Conservation (phyloP, 1,140 invertebrate species). For the Anagrus nilaparvatae region DNA sequence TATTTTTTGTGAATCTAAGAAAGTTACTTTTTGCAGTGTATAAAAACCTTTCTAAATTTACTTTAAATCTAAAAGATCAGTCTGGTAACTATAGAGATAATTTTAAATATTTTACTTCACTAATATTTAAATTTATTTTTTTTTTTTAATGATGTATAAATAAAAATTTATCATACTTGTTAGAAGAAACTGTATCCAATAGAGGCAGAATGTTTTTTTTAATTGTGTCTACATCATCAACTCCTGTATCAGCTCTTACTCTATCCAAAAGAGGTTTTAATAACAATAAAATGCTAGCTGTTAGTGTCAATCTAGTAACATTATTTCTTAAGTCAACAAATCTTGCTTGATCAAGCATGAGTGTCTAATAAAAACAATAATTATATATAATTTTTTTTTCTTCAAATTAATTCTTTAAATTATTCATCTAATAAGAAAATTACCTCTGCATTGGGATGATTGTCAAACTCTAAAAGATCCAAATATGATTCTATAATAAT, state of each 20-base stretch:
- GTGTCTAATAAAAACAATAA: constrained; percentile 47
- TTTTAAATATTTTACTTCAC: no score
- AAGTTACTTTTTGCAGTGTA: no score
- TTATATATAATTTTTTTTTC: constrained; percentile 3
- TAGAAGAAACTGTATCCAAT: constrained; percentile 46
- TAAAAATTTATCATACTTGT: constrained; percentile 39
- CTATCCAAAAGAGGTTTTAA: constrained; percentile 37
- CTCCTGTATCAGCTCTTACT: no score
- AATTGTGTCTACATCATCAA: no score
- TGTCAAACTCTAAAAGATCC: constrained; percentile 68
- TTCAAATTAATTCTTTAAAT: constrained; percentile 3
- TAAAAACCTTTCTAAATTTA: constrained; percentile 8
- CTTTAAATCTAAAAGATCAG: constrained; percentile 9
- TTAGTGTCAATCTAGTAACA: constrained; percentile 48
- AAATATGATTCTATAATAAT: constrained; percentile 55
- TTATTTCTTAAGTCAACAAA: constrained; percentile 56
- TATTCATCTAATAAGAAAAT: constrained; percentile 5
- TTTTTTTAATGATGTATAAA: constrained; percentile 9
- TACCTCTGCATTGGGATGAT: constrained; percentile 60
- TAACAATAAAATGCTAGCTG: constrained; percentile 59
- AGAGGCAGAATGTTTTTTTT: constrained; percentile 62
- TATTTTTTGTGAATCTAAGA: no score
- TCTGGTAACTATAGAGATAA: no score
- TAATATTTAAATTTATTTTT: constrained; percentile 5
- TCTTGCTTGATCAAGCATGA: constrained; percentile 63